Evolutionary conservation across 2,888 invertebrate species (phyloP).

Genomic region (Aleiodes leptofemur): DNA sequence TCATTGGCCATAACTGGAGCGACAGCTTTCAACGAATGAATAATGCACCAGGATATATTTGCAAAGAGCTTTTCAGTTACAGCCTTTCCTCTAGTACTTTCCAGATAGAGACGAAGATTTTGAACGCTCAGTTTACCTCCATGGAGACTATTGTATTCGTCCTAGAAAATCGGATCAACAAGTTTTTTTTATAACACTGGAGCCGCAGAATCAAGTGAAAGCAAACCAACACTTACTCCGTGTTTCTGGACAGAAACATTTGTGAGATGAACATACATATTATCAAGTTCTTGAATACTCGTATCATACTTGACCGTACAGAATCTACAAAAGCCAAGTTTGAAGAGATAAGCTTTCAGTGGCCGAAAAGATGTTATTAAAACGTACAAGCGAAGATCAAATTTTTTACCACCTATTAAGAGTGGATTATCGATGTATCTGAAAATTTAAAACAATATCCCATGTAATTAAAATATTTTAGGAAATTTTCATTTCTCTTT

Average conservation of each 20-base stretch:
- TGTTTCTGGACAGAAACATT: constrained; percentile 99
- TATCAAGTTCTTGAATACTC: constrained; percentile 90
- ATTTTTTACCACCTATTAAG: constrained; percentile 96
- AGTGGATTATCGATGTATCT: constrained; percentile 95
- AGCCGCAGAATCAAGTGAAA: neutral
- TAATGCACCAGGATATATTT: constrained; percentile 92
- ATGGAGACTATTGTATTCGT: constrained; percentile 94
- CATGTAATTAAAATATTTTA: too few relatives aligned
- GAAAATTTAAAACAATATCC: constrained; percentile 52
- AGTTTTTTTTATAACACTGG: constrained; percentile 21
- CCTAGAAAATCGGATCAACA: constrained; percentile 75
- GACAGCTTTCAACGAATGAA: constrained; percentile 95
- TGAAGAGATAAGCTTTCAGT: constrained; percentile 93
- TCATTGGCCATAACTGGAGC: constrained; percentile 95
- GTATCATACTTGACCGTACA: constrained; percentile 97
- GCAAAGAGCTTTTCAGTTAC: constrained; percentile 93
- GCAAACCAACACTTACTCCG: constrained; percentile 79
- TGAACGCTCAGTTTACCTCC: constrained; percentile 97
- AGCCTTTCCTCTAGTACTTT: constrained; percentile 91
- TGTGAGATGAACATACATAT: constrained; percentile 95
- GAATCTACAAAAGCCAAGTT: constrained; percentile 95
- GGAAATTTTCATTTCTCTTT: too few relatives aligned
- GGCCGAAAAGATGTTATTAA: constrained; percentile 95
- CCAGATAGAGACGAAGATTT: constrained; percentile 91
- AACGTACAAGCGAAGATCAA: constrained; percentile 94